Conservation (phyloP, 1,140 invertebrate species). For the Bombus cullumanus region DNA sequence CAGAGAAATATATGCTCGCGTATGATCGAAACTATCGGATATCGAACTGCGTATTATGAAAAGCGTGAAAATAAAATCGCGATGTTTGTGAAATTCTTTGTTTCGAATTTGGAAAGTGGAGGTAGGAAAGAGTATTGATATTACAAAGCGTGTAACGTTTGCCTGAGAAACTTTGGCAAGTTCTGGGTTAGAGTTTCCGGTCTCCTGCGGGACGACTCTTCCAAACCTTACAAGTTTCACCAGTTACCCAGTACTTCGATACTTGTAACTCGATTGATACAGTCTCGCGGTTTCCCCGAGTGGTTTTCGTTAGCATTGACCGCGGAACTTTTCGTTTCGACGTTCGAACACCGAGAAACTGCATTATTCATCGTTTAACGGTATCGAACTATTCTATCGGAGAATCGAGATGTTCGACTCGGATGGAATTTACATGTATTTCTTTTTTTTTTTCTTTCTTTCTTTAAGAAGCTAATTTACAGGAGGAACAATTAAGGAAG, state of each 20-base stretch:
- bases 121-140: neutral
- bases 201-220: constrained; percentile 44
- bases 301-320: constrained; percentile 49
- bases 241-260: constrained; percentile 52
- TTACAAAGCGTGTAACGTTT: constrained; percentile 15
- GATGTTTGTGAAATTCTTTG: neutral
- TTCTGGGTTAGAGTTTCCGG: constrained; percentile 44
- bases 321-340: constrained; percentile 44
- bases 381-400: too few species aligned
- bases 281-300: constrained; percentile 28
- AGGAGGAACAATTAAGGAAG: neutral
- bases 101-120: neutral
- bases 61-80: neutral
- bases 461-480: neutral
- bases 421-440: neutral
- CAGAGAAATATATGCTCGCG: neutral
- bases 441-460: neutral
- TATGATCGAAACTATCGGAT: neutral
- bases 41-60: neutral
- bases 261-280: constrained; percentile 64
- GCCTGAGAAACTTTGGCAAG: constrained; percentile 19
- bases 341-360: neutral
- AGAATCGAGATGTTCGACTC: neutral
- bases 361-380: constrained; percentile 1
- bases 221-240: constrained; percentile 43